phyloP scores from a whole-genome alignment of 1,140 invertebrate species.

The Chymomyza costata region DNA sequence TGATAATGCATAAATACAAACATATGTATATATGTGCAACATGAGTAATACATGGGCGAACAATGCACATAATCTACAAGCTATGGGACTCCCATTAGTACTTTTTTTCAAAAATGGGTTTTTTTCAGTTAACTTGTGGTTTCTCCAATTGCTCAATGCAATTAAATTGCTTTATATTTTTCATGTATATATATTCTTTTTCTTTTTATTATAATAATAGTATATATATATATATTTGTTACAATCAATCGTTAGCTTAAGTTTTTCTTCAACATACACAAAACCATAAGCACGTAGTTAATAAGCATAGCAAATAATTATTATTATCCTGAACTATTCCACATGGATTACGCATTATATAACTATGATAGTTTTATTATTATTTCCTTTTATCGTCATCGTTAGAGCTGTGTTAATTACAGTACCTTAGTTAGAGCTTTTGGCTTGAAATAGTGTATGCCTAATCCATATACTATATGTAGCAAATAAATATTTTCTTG shows the following conservation, averaged over 20 bases:
- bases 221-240: conserved; percentile 24
- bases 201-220: conserved; percentile 37
- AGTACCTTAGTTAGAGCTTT: conserved; percentile 26
- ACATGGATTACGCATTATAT: conserved; percentile 16
- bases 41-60: no score
- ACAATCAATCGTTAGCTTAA: conserved; percentile 37
- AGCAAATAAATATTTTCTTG: conserved; percentile 20
- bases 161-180: conserved; percentile 33
- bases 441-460: conserved; percentile 43
- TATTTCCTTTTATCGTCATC: conserved; percentile 23
- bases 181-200: conserved; percentile 15
- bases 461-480: conserved; percentile 15
- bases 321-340: conserved; percentile 23
- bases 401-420: conserved; percentile 7
- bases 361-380: conserved; percentile 30
- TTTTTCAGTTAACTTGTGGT: no score
- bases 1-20: conserved; percentile 61
- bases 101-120: no score
- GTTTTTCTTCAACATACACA: conserved; percentile 17
- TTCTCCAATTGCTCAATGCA: no score
- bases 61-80: no score
- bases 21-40: conserved; percentile 35
- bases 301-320: conserved; percentile 47
- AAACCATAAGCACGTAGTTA: no score
- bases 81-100: no score